phyloP scores from a whole-genome alignment of 2,888 invertebrate genomes.

The Drosophila anomalata region DNA sequence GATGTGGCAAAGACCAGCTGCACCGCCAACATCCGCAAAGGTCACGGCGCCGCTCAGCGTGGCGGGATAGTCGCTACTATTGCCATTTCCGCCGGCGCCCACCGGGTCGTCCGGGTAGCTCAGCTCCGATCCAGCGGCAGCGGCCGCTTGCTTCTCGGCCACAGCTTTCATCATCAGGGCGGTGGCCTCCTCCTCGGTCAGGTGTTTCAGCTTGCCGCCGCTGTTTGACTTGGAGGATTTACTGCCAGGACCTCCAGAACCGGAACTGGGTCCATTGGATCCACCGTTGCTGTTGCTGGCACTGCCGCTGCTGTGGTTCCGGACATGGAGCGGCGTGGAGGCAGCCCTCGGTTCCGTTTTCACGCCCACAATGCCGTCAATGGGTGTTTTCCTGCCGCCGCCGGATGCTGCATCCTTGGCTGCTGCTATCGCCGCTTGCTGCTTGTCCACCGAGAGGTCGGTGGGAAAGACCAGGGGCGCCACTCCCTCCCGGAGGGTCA shows the following conservation, averaged over 20 bases:
- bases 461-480: conserved; percentile 84
- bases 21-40: conserved; percentile 77
- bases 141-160: conserved; percentile 74
- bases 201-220: conserved; percentile 78
- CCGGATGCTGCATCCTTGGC: conserved; percentile 46
- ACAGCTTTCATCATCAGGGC: conserved; percentile 79
- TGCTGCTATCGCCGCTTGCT: conserved; percentile 34
- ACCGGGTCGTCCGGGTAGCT: conserved; percentile 75
- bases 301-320: conserved; percentile 25
- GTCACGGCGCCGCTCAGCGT: conserved; percentile 73
- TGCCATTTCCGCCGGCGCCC: conserved; percentile 52
- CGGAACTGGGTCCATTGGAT: conserved; percentile 34
- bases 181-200: conserved; percentile 80
- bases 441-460: conserved; percentile 83
- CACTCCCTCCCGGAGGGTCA: conserved; percentile 86
- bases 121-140: conserved; percentile 69
- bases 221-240: conserved; percentile 55
- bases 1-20: conserved; percentile 80
- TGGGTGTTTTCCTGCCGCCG: conserved; percentile 77
- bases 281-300: conserved; percentile 38
- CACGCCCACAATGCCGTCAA: conserved; percentile 41
- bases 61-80: conserved; percentile 75
- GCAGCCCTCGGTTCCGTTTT: conserved; percentile 66
- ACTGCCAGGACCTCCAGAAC: conserved; percentile 20
- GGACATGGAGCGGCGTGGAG: conserved; percentile 56